Percentiles rank a stretch among this genome's conserved stretches.
phyloP scores from a whole-genome alignment of 2,113 vertebrate genomes.

The Pelodiscus sinensis region DNA sequence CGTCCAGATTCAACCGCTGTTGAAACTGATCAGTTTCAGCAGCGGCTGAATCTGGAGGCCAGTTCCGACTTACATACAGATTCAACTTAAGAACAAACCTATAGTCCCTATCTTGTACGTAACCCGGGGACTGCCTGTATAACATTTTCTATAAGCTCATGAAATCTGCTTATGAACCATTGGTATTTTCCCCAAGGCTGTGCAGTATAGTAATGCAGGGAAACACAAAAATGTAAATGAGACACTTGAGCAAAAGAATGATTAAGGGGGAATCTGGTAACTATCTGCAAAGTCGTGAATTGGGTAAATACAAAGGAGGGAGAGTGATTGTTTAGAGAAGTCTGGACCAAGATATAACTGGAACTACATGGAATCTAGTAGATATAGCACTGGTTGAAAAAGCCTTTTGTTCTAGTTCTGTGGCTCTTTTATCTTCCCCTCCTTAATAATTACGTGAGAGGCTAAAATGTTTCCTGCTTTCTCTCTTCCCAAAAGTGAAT shows the following conservation, averaged over 20 bases:
- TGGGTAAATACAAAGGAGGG: background rate
- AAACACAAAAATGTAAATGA: background rate
- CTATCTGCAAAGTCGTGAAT: background rate
- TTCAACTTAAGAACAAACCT: no score
- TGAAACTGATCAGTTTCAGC: no score
- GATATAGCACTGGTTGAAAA: background rate
- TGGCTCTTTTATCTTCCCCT: background rate
- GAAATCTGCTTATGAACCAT: background rate
- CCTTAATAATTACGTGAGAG: background rate
- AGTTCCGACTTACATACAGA: no score
- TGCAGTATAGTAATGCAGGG: background rate
- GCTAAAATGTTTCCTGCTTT: background rate
- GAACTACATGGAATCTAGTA: background rate
- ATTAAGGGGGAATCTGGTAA: background rate
- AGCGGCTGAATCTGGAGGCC: no score
- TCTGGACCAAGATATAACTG: background rate
- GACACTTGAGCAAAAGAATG: background rate
- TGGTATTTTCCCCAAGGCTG: background rate
- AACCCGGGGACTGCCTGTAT: no score
- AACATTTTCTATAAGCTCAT: background rate
- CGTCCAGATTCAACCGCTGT: no score
- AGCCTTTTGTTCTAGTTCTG: background rate
- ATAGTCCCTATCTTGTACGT: no score
- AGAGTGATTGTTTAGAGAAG: background rate
- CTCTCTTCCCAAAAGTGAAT: background rate